A percentile compares a stretch with the other conserved stretches of the same genome.
These are phyloP conservation scores for Saguinus midas DNA, from an alignment of 2,113 vertebrate genomes.

Conservation along the genomic window DNA sequence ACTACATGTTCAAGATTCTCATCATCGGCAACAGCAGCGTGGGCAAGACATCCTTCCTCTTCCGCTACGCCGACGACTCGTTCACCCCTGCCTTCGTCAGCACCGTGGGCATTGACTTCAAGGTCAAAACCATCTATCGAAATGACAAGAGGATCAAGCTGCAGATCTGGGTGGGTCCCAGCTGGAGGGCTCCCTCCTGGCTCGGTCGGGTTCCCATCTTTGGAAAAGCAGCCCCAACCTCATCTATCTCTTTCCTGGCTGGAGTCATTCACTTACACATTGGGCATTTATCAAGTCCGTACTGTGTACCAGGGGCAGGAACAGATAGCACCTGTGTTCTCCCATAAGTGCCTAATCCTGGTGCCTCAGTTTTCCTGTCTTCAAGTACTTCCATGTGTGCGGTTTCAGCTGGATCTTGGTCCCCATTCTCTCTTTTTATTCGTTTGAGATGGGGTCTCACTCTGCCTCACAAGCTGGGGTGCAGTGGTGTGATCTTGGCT, in stretches of 20 bases:
- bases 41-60: slow-evolving; percentile 93
- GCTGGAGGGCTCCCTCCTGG: not conserved
- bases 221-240: not conserved
- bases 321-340: not conserved
- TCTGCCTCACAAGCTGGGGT: no score
- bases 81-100: slow-evolving; percentile 93
- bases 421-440: not conserved
- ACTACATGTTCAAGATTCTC: slow-evolving; percentile 94
- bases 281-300: not conserved
- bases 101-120: slow-evolving; percentile 94
- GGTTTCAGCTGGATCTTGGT: not conserved
- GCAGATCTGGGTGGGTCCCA: slow-evolving; percentile 90
- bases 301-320: not conserved
- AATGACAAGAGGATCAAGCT: slow-evolving; percentile 93
- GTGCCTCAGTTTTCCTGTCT: not conserved
- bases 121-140: slow-evolving; percentile 93
- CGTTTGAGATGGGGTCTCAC: no score
- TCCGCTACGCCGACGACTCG: slow-evolving; percentile 92
- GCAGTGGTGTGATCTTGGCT: no score
- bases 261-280: not conserved
- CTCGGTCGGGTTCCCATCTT: not conserved
- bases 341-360: not conserved
- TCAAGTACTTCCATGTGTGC: not conserved
- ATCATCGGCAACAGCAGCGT: slow-evolving; percentile 94
- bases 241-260: not conserved